phyloP scores from a whole-genome alignment of 2,113 vertebrate species.

The Mormyrus iriodes region DNA sequence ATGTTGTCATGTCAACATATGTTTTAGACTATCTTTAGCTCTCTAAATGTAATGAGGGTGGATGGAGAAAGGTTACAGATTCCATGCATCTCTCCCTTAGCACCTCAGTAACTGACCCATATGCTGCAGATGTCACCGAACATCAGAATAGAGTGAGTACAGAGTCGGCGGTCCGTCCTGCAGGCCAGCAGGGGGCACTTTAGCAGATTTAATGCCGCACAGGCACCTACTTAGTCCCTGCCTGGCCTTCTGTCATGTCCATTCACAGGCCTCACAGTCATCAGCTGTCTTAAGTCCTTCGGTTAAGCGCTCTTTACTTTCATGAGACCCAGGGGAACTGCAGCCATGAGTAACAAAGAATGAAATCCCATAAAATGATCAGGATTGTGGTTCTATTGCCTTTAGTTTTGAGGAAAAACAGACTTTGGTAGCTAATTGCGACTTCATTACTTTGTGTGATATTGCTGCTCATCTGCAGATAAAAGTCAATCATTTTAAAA shows the following conservation, averaged over 20 bases:
- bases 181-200: not conserved
- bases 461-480: not conserved
- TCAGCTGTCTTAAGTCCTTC: slow-evolving; percentile 49
- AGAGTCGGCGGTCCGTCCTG: not conserved
- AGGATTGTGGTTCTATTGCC: not conserved
- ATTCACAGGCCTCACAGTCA: slow-evolving; percentile 56
- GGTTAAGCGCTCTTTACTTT: slow-evolving; percentile 70
- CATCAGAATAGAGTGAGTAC: slow-evolving; percentile 40
- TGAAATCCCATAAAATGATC: slow-evolving; percentile 46
- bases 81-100: not conserved
- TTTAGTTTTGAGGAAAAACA: not conserved
- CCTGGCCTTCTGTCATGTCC: not conserved
- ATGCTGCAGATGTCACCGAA: slow-evolving; percentile 33
- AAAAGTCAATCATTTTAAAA: not conserved
- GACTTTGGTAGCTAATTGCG: not conserved
- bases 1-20: not conserved
- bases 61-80: not conserved
- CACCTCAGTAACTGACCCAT: slow-evolving; percentile 15
- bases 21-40: not conserved
- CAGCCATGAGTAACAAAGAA: slow-evolving; percentile 50
- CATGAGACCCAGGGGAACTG: slow-evolving; percentile 50
- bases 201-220: not conserved
- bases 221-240: not conserved
- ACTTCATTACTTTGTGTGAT: not conserved
- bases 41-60: not conserved